phyloP scores from a whole-genome alignment of 1,140 invertebrate genomes.

The Aphaenogaster floridana region DNA sequence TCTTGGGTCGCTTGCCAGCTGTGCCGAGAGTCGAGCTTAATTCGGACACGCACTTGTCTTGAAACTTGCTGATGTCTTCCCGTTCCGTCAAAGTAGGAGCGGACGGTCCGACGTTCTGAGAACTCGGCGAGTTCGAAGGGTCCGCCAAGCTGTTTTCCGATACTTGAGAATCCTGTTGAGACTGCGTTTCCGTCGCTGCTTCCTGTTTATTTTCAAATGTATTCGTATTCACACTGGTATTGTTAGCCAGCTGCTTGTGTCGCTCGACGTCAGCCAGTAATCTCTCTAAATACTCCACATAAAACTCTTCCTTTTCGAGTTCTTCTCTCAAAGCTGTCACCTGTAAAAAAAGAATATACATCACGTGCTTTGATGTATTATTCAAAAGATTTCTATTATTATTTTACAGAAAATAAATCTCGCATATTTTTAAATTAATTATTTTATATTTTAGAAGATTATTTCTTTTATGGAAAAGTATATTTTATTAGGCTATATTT shows the following conservation, averaged over 20 bases:
- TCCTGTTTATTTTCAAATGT: slow-evolving; percentile 67
- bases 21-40: slow-evolving; percentile 84
- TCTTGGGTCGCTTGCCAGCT: slow-evolving; percentile 82
- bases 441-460: not conserved
- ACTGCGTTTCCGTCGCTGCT: slow-evolving; percentile 70
- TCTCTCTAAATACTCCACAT: slow-evolving; percentile 95
- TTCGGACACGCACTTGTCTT: slow-evolving; percentile 85
- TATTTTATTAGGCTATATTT: slow-evolving; percentile 1
- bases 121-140: slow-evolving; percentile 51
- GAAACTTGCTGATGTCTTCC: slow-evolving; percentile 85
- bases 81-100: slow-evolving; percentile 75
- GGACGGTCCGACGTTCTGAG: slow-evolving; percentile 72
- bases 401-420: not conserved
- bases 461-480: not conserved
- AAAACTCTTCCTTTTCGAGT: slow-evolving; percentile 95
- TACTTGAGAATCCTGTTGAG: slow-evolving; percentile 69
- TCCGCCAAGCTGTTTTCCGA: slow-evolving; percentile 74
- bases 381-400: not conserved
- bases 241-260: slow-evolving; percentile 87
- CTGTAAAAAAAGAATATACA: slow-evolving; percentile 67
- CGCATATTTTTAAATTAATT: not conserved
- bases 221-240: slow-evolving; percentile 44
- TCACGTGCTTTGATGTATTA: not conserved
- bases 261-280: slow-evolving; percentile 93
- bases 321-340: slow-evolving; percentile 93